Percentiles rank a stretch among this genome's conserved stretches.
Evolutionary conservation across 2,113 vertebrate species (phyloP).

Genomic region (Hypomesus transpacificus): DNA sequence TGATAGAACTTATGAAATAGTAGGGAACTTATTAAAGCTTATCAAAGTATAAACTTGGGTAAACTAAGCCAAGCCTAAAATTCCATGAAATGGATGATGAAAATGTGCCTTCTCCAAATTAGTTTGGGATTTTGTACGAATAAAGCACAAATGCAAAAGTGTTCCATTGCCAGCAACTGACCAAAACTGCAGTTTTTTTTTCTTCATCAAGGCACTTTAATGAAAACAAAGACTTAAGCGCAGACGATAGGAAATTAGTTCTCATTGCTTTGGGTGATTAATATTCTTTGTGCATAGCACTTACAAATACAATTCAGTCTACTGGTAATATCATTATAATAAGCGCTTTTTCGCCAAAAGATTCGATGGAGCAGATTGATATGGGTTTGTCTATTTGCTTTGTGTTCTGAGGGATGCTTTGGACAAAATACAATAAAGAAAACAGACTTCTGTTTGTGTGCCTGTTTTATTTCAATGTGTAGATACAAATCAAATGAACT

Average conservation of each 20-base stretch:
- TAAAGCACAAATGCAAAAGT: conserved; percentile 53
- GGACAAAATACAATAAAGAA: conserved; percentile 50
- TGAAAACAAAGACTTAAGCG: conserved; percentile 20
- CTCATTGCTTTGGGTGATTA: not conserved
- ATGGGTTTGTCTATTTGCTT: conserved; percentile 35
- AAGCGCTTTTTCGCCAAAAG: not conserved
- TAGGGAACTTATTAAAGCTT: conserved; percentile 20
- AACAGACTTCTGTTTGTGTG: conserved; percentile 27
- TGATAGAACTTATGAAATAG: conserved; percentile 4
- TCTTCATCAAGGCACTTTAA: conserved; percentile 9
- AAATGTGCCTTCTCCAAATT: conserved; percentile 60
- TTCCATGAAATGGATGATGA: conserved; percentile 37
- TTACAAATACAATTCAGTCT: conserved; percentile 5
- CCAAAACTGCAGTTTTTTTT: conserved; percentile 56
- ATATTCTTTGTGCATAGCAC: conserved; percentile 15
- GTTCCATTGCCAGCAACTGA: conserved; percentile 50
- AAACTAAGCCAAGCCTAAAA: conserved; percentile 35
- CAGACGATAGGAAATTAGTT: conserved; percentile 6
- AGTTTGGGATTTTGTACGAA: conserved; percentile 21
- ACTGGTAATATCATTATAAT: not conserved
- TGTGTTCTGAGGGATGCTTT: conserved; percentile 49
- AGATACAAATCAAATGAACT: too few relatives aligned
- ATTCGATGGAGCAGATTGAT: conserved; percentile 22
- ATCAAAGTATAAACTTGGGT: conserved; percentile 20
- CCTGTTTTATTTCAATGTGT: conserved; percentile 1